A percentile compares a stretch with the other conserved stretches of the same genome.
Conservation (phyloP, 2,888 invertebrate genomes). For the Caenorhabditis imperialis region DNA sequence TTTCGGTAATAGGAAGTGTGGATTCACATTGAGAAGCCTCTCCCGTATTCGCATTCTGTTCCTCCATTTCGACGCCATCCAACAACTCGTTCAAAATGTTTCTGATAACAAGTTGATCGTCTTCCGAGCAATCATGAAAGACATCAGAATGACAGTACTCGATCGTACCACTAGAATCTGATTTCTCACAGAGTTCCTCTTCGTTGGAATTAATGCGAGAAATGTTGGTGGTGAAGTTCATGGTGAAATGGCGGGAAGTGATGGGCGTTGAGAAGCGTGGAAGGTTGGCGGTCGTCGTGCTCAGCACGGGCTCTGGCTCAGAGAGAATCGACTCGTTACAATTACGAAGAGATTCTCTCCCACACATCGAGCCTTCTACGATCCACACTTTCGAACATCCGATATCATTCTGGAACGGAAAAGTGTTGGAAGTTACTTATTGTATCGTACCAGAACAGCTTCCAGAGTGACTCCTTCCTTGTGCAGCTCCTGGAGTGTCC, state of each 20-base stretch:
- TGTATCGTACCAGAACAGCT: constrained; percentile 4
- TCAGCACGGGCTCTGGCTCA: not conserved
- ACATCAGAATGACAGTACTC: not conserved
- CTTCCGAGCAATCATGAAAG: not conserved
- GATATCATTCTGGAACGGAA: constrained; percentile 17
- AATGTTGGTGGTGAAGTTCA: constrained; percentile 1
- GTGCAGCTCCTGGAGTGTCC: constrained; percentile 12
- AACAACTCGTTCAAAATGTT: not conserved
- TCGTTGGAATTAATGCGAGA: constrained; percentile 8
- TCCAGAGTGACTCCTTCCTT: constrained; percentile 11
- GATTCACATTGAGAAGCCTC: too few species aligned
- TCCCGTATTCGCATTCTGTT: too few species aligned
- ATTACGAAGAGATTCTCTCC: not conserved
- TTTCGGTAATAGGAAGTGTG: too few species aligned
- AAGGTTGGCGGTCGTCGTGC: constrained; percentile 5
- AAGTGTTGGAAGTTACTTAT: too few species aligned
- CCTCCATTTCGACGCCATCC: too few species aligned
- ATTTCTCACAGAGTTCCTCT: not conserved
- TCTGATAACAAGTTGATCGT: too few species aligned
- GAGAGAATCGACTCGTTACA: not conserved
- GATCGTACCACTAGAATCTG: not conserved
- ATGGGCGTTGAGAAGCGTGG: constrained; percentile 25
- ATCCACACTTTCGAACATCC: constrained; percentile 27
- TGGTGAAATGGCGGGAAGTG: constrained; percentile 5
- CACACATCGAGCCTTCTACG: constrained; percentile 2